Evolutionary conservation across 1,140 invertebrate genomes (phyloP).

Genomic region (Rhagoletis zephyria): DNA sequence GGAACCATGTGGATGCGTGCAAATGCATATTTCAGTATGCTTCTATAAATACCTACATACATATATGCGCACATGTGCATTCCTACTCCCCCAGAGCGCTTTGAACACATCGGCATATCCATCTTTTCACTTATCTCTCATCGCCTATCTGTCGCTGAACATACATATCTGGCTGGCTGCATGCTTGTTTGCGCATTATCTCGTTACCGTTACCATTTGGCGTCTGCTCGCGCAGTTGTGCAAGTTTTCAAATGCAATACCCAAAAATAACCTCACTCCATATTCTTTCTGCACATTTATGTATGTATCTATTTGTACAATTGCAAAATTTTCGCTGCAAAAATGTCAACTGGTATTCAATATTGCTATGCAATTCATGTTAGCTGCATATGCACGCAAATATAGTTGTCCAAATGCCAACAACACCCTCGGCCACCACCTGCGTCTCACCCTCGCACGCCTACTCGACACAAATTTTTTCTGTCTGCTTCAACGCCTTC

Average conservation of each 20-base stretch:
- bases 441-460: neutral
- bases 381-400: neutral
- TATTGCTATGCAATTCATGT: neutral
- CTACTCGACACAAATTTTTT: neutral
- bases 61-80: too few species aligned
- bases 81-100: too few species aligned
- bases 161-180: conserved; percentile 7
- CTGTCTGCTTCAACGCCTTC: conserved; percentile 22
- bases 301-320: too few species aligned
- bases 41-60: conserved; percentile 6
- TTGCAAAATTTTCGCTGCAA: conserved; percentile 14
- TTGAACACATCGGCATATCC: too few species aligned
- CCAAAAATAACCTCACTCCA: conserved; percentile 8
- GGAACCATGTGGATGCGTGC: too few species aligned
- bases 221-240: conserved; percentile 2
- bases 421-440: neutral
- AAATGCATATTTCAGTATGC: neutral
- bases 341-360: conserved; percentile 25
- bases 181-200: neutral
- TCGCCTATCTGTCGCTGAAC: conserved; percentile 4
- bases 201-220: neutral
- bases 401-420: conserved; percentile 42
- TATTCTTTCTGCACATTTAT: conserved; percentile 35
- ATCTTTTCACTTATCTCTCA: conserved; percentile 4
- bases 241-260: conserved; percentile 12